A percentile compares a stretch with the other conserved stretches of the same genome.
These are phyloP conservation scores for Antedon mediterranea DNA, from an alignment of 53 echinoderm and acorn worm genomes.

Conservation along the genomic window DNA sequence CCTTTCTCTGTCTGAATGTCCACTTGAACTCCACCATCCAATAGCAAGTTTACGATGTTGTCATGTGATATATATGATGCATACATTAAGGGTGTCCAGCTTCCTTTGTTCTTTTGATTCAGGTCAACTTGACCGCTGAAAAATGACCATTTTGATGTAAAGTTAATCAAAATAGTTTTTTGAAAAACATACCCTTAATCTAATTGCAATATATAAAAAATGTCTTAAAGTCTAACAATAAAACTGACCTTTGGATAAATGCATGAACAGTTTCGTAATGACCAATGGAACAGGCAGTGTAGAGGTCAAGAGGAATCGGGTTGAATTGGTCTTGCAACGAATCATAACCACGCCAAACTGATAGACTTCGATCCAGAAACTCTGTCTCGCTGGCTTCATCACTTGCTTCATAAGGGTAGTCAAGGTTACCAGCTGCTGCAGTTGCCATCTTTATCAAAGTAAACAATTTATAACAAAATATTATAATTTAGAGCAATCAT, in stretches of 20 bases:
- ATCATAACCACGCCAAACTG: constrained; percentile 87
- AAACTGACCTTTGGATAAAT: constrained; percentile 50
- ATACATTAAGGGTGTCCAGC: constrained; percentile 97
- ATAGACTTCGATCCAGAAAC: constrained; percentile 80
- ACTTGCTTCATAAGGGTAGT: constrained; percentile 75
- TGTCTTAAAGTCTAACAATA: too few relatives aligned
- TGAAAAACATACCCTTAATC: too few relatives aligned
- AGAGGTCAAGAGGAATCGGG: constrained; percentile 81
- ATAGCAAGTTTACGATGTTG: constrained; percentile 62
- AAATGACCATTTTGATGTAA: too few relatives aligned
- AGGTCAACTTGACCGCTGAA: constrained; percentile 52
- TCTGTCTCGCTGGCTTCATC: constrained; percentile 98
- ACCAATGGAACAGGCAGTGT: constrained; percentile 86
- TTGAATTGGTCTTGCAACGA: constrained; percentile 40
- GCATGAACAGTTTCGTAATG: constrained; percentile 81
- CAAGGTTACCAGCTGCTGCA: constrained; percentile 24
- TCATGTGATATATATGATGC: constrained; percentile 96
- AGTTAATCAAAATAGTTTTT: too few relatives aligned
- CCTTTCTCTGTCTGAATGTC: constrained; percentile 56
- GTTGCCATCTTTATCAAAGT: not conserved
- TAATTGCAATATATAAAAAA: too few relatives aligned
- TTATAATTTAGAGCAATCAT: too few relatives aligned
- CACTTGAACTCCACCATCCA: constrained; percentile 61
- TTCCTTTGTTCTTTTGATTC: constrained; percentile 52
- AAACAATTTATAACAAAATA: too few relatives aligned